phyloP scores from a whole-genome alignment of 2,113 vertebrate genomes.

The Anthoscopus minutus region DNA sequence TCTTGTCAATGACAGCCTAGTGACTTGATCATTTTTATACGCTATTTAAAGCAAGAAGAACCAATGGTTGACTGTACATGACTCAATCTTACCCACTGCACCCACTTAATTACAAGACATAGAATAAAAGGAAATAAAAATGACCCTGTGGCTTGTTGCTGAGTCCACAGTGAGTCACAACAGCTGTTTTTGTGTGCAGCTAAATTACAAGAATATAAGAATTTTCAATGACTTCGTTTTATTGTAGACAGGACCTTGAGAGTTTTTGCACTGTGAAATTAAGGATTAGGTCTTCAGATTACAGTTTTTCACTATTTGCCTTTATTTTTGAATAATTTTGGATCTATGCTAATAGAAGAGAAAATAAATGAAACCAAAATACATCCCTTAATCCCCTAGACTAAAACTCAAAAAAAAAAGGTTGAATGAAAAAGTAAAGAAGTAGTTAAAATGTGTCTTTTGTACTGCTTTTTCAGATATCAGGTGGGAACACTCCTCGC shows the following conservation, averaged over 20 bases:
- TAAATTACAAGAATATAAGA: not conserved
- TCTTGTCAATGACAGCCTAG: not conserved
- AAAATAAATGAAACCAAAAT: not conserved
- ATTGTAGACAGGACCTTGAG: not conserved
- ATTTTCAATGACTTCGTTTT: not conserved
- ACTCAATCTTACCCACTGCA: not conserved
- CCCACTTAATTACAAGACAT: not conserved
- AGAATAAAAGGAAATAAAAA: not conserved
- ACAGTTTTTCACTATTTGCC: not conserved
- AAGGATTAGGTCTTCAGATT: not conserved
- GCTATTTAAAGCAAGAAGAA: not conserved
- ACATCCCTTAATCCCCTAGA: not conserved
- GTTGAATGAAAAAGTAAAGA: not conserved
- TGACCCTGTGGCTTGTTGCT: not conserved
- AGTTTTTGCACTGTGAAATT: not conserved
- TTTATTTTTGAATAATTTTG: not conserved
- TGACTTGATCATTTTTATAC: not conserved
- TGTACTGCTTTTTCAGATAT: not conserved
- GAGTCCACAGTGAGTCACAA: not conserved
- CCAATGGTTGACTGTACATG: not conserved
- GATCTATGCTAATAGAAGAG: accelerated
- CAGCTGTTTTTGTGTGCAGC: not conserved
- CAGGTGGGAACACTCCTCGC: not conserved
- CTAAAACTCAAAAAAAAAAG: not conserved
- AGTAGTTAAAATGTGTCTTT: not conserved